phyloP scores from a whole-genome alignment of 2,797 vertebrate genomes.

The Valencia hispanica region DNA sequence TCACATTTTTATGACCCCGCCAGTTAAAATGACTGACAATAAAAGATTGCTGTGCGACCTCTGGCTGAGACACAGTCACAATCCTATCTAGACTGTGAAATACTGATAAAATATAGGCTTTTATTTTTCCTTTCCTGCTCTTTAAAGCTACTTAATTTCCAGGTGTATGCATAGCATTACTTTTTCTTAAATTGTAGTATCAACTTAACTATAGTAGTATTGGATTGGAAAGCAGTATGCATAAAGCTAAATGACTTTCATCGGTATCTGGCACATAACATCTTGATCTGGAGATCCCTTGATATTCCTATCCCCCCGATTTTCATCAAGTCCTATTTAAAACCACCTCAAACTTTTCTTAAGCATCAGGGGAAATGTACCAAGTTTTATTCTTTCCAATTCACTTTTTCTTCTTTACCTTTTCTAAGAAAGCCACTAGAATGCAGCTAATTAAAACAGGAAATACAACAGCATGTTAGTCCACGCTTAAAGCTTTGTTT shows the following conservation, averaged over 20 bases:
- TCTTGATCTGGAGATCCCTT: neutral
- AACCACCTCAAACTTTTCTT: neutral
- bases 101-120: neutral
- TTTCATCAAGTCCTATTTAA: neutral
- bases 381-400: neutral
- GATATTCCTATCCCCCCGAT: neutral
- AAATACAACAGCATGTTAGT: constrained; percentile 36
- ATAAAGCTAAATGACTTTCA: neutral
- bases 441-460: constrained; percentile 14
- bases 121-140: neutral
- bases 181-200: neutral
- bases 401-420: constrained; percentile 45
- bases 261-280: neutral
- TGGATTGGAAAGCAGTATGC: neutral
- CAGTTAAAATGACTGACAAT: too few species aligned
- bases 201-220: neutral
- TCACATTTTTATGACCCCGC: too few species aligned
- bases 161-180: neutral
- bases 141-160: neutral
- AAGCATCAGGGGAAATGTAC: neutral
- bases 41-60: too few species aligned
- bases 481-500: constrained; percentile 53
- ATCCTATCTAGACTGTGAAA: neutral
- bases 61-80: too few species aligned
- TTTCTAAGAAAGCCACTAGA: constrained; percentile 12